Conservation (phyloP, 2,888 invertebrate genomes). For the Phragmatobia fuliginosa region DNA sequence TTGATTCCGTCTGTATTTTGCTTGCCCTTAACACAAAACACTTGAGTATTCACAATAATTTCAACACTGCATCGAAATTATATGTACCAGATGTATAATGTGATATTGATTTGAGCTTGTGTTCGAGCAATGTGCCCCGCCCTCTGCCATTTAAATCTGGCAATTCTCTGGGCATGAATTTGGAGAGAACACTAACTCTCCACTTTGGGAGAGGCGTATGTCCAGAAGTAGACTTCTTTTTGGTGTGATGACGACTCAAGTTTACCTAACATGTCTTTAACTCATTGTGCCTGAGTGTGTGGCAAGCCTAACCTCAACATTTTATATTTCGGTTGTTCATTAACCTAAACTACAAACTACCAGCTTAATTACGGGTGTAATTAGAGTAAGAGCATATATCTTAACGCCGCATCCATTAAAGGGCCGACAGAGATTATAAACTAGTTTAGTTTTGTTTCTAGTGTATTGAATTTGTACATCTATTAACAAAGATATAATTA, state of each 20-base stretch:
- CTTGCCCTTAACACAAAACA: background rate
- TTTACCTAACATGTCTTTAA: too few relatives aligned
- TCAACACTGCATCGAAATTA: background rate
- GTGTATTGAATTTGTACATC: conserved; percentile 13
- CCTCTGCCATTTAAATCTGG: too few relatives aligned
- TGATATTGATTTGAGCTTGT: too few relatives aligned
- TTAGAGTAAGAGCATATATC: conserved; percentile 38
- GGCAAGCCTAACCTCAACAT: conserved; percentile 17
- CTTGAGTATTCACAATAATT: background rate
- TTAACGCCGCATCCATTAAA: conserved; percentile 36
- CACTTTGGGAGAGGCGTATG: too few relatives aligned
- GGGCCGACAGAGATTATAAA: conserved; percentile 24
- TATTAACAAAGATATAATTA: conserved; percentile 4
- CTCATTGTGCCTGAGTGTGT: background rate
- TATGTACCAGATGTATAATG: background rate
- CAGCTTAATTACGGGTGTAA: conserved; percentile 43
- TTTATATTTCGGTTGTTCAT: conserved; percentile 35
- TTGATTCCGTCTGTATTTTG: background rate
- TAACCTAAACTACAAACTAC: conserved; percentile 35
- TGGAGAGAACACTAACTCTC: too few relatives aligned
- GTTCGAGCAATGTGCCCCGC: too few relatives aligned
- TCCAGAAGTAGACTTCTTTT: too few relatives aligned
- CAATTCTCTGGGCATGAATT: too few relatives aligned
- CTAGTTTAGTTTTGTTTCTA: conserved; percentile 20
- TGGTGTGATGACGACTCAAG: background rate